A percentile compares a stretch with the other conserved stretches of the same genome.
phyloP scores from a whole-genome alignment of 2,113 vertebrate genomes.

The Tychaedon coryphoeus region DNA sequence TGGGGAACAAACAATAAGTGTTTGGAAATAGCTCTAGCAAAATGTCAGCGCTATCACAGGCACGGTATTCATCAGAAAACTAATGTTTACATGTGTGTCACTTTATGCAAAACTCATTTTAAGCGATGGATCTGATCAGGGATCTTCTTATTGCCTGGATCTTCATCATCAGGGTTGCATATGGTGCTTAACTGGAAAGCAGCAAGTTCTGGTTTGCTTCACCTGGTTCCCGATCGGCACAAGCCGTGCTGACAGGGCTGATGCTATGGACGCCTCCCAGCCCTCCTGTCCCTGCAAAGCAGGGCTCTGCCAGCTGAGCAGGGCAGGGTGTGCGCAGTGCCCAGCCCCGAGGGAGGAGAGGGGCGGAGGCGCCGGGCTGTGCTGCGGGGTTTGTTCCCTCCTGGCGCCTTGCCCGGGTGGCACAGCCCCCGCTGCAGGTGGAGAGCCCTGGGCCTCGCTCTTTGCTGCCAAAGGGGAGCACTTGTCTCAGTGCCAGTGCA shows the following conservation, averaged over 20 bases:
- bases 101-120: neutral
- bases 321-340: neutral
- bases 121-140: neutral
- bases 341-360: neutral
- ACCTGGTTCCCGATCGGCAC: neutral
- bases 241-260: neutral
- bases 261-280: rapidly evolving
- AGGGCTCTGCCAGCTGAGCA: rapidly evolving
- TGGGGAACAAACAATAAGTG: neutral
- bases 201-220: neutral
- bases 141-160: neutral
- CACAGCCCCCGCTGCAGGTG: neutral
- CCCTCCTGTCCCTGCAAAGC: neutral
- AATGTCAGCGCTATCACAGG: neutral
- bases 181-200: neutral
- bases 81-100: neutral
- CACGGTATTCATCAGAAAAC: neutral
- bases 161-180: neutral
- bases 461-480: neutral
- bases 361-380: rapidly evolving
- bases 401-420: neutral
- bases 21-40: neutral
- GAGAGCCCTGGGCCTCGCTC: neutral
- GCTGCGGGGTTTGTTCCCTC: neutral
- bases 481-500: neutral